These are phyloP conservation scores for Chitala chitala DNA, from an alignment of 2,113 vertebrate species.

Conservation along the genomic window DNA sequence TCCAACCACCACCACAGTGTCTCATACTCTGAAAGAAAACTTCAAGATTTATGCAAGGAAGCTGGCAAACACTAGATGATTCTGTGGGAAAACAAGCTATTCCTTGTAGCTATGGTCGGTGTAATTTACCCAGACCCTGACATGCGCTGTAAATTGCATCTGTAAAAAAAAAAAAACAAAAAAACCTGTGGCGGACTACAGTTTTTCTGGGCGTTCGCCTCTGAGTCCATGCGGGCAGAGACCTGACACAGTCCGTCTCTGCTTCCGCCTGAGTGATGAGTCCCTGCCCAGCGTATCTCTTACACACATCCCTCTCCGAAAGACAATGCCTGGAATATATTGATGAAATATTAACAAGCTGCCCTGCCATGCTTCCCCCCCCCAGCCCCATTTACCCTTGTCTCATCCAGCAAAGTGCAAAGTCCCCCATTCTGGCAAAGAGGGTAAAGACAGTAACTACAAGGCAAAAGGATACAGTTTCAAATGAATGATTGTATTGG, in stretches of 20 bases:
- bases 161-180: too few species aligned
- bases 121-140: constrained; percentile 52
- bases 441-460: background rate
- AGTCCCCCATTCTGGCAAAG: constrained; percentile 23
- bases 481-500: background rate
- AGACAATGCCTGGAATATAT: background rate
- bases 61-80: constrained; percentile 38
- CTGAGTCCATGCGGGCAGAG: too few species aligned
- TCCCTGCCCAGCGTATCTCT: background rate
- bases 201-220: too few species aligned
- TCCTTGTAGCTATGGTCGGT: constrained; percentile 47
- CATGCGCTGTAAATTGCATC: constrained; percentile 57
- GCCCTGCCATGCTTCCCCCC: background rate
- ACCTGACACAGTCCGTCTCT: background rate
- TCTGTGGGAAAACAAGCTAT: constrained; percentile 49
- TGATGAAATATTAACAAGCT: background rate
- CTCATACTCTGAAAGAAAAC: constrained; percentile 19
- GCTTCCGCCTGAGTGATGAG: background rate
- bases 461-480: background rate
- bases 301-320: background rate
- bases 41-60: constrained; percentile 20
- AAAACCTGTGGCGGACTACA: too few species aligned
- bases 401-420: constrained; percentile 19
- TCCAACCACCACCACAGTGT: background rate
- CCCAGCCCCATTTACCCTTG: constrained; percentile 25